Conservation (phyloP, 2,113 vertebrate species). For the Marcusenius ussheri region DNA sequence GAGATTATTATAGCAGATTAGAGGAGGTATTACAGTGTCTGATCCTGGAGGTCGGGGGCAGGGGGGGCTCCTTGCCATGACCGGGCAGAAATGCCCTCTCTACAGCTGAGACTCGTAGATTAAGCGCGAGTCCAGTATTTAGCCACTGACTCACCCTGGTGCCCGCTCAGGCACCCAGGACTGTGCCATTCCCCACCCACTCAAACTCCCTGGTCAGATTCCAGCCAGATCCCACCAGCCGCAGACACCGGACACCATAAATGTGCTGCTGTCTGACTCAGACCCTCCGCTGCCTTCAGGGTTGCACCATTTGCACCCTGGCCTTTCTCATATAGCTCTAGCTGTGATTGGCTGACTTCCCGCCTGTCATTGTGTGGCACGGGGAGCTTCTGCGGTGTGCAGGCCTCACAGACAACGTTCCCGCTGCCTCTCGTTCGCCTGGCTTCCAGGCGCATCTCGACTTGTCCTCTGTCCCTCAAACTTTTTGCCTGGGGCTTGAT, state of each 20-base stretch:
- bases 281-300: background rate
- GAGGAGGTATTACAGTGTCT: background rate
- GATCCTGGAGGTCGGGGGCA: background rate
- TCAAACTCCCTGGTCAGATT: background rate
- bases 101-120: conserved; percentile 1
- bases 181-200: background rate
- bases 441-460: background rate
- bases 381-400: background rate
- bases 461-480: background rate
- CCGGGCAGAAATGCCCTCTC: background rate
- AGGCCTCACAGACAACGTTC: background rate
- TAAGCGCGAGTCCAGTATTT: background rate
- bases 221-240: background rate
- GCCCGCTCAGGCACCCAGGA: background rate
- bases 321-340: background rate
- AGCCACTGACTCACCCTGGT: conserved; percentile 5
- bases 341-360: background rate
- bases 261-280: conserved; percentile 8
- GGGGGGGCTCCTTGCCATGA: background rate
- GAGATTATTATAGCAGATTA: background rate
- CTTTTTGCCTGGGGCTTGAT: background rate
- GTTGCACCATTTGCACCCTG: background rate
- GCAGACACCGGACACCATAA: background rate
- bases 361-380: background rate
- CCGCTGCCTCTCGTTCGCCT: background rate